Evolutionary conservation across 2,888 invertebrate species (phyloP), one percentile per base, ranked within the genome.

Genomic region (Epistrophe grossulariae): DNA sequence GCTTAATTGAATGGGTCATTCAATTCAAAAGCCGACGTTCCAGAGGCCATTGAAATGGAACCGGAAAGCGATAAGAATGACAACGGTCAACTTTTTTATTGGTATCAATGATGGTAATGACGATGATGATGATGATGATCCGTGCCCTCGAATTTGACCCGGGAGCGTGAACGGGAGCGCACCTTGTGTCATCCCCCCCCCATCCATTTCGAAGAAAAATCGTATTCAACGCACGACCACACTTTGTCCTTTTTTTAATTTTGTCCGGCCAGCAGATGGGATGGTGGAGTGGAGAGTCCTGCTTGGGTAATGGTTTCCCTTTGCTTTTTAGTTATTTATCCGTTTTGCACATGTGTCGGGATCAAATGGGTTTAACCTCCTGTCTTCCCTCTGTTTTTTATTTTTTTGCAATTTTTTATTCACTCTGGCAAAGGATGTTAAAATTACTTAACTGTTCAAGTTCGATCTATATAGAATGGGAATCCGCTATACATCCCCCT

Each of bases 1-100:
- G 92, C 92, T 92, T 92, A 92, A 92, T 92, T 92, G 92, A 92
- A 92, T 91, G 91, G 92, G 92, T 92, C 92, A 91, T 90, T 91
- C 91, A 89, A 90, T 90, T 89, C 89, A 90, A 90, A 90, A 90
- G 90, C 88, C 88, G 43, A 77, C 52, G 72, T 72, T 79, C 71
- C 74, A 68, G 50, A 76, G 71, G 60, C 83, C 83, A 83, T 83
- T 87, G 87, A 83, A 87, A 83, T 79, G 79, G 87, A 83, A 83
- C 83, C 83, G 83, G 87, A 83, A 87, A 87, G 28, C 83, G 87
- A 83, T 83, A 87, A 87, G 87, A 83, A 87, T 83, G 87, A 87
- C 87, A 87, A 87, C 87, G 87, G 87, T 87, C 87, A 87, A 87
- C 83, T 83, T 87, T 87, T 87, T 87, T 87, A 87, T 87, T 87